phyloP scores from a whole-genome alignment of 1,140 invertebrate genomes.

The Saxidomus purpurata region DNA sequence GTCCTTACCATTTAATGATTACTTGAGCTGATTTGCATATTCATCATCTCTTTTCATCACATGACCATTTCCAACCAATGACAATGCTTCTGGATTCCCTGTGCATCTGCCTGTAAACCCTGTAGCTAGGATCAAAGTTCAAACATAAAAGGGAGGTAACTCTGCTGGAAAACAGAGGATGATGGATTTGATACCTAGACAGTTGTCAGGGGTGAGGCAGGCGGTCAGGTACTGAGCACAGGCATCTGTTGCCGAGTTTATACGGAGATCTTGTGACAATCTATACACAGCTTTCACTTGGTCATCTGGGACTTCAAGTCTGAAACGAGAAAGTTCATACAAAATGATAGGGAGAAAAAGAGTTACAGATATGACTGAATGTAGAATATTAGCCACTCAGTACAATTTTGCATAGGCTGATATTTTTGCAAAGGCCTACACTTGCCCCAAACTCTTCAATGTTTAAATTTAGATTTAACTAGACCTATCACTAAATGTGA shows the following conservation, averaged over 20 bases:
- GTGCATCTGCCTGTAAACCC: conserved; percentile 62
- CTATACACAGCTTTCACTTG: conserved; percentile 91
- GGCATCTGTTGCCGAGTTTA: conserved; percentile 90
- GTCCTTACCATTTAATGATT: neutral
- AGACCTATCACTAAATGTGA: too few relatives aligned
- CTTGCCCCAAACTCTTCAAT: too few relatives aligned
- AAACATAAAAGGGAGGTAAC: conserved; percentile 65
- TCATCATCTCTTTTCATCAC: conserved; percentile 4
- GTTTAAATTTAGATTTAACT: too few relatives aligned
- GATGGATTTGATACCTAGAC: conserved; percentile 87
- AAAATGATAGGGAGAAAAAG: too few relatives aligned
- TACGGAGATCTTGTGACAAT: conserved; percentile 91
- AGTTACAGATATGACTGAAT: too few relatives aligned
- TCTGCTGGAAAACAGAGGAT: conserved; percentile 39
- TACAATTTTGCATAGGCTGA: too few relatives aligned
- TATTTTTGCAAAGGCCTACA: too few relatives aligned
- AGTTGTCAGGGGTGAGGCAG: conserved; percentile 90
- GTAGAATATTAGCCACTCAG: too few relatives aligned
- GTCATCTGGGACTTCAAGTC: conserved; percentile 88
- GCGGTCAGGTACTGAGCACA: conserved; percentile 91
- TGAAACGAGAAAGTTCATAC: conserved; percentile 80
- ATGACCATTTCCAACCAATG: neutral
- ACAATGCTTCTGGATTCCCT: conserved; percentile 19
- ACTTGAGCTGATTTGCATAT: conserved; percentile 41
- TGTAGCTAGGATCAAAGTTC: conserved; percentile 59